Percentiles rank a stretch among this genome's conserved stretches.
phyloP scores from a whole-genome alignment of 2,888 invertebrate genomes.

The Trissolcus japonicus region DNA sequence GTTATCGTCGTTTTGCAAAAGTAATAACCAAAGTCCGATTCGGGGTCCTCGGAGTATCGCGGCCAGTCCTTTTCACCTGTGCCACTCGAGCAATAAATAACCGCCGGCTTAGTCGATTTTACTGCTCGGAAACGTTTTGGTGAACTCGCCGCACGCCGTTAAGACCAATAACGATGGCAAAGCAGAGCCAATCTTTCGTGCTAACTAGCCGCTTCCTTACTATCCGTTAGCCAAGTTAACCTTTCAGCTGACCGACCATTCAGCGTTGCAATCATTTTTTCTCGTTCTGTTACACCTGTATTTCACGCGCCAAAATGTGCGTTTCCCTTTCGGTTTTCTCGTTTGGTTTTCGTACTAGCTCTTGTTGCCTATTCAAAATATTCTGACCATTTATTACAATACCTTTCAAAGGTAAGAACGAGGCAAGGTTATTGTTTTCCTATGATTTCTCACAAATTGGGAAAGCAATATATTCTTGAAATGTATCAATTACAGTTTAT shows the following conservation, averaged over 20 bases:
- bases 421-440: no score
- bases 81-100: slow-evolving; percentile 73
- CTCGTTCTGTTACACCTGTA: slow-evolving; percentile 33
- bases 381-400: no score
- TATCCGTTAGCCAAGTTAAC: slow-evolving; percentile 73
- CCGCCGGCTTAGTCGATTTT: slow-evolving; percentile 75
- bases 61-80: slow-evolving; percentile 69
- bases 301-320: neutral
- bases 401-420: no score
- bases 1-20: no score
- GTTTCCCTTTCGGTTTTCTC: no score
- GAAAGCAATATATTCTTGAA: no score
- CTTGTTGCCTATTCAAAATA: no score
- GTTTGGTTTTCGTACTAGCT: no score
- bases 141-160: slow-evolving; percentile 67
- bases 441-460: no score
- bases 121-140: slow-evolving; percentile 68
- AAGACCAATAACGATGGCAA: slow-evolving; percentile 67
- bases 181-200: slow-evolving; percentile 73
- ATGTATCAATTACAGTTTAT: no score
- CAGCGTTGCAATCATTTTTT: slow-evolving; percentile 55
- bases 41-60: slow-evolving; percentile 58
- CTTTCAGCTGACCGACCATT: slow-evolving; percentile 65
- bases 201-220: slow-evolving; percentile 74
- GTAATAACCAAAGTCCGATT: slow-evolving; percentile 38